Base-by-base conservation (phyloP, 2,797 vertebrate genomes). In the Pteronotus mesoamericanus region DNA sequence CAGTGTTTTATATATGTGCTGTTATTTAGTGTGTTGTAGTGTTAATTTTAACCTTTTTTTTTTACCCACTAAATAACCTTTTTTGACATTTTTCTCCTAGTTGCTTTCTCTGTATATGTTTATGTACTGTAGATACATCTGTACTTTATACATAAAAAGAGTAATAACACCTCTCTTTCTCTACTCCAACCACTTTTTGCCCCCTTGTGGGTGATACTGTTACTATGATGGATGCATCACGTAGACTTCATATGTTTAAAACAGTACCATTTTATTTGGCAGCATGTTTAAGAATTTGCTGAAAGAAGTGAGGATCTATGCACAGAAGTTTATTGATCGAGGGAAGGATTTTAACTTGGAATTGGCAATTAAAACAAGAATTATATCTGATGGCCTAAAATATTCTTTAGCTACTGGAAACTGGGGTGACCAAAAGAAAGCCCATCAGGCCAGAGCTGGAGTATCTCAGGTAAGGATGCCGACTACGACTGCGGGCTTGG, bases 211-310 rank as follows among this genome's bases (percentile, higher is more conserved):
- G 37, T 32, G 61, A 0, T 53, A 34, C 57, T 93, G 7, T 53
- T 6, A 26, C 6, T 86, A 6, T 59, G 89, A 66, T 88, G 46
- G 82, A 74, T 87, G 24, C 29, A 22, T 61, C 16, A 29, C 84
- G 2, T 53, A 44, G 82, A 88, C 37, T 66, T 92, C 59, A 48
- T 15, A 9, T 88, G 12, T 95, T 84, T 94, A 86, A 91, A 94
- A 66, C 26, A 34, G 7, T 78, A 44, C 9, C 26, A 9, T 97
- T 91, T 94, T 95, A 78, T 97, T 95, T 86, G 66, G 44, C 98
- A 99, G 99, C 55, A 99, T 99, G 99, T 99, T 99, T 97, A 99
- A 99, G 98, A 99, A 99, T 98, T 99, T 99, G 97, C 98, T 99
- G 97, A 99, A 99, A 98, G 99, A 99, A 98, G 99, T 99, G 92